phyloP scores from a whole-genome alignment of 2,113 vertebrate species.

The Mus musculus region GRCm39 chr13:90927501-90928000 shows the following conservation, averaged over 20 bases:
- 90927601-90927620: not conserved
- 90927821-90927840: not conserved
- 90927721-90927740: not conserved
- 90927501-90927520: conserved; percentile 13
- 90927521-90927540: not conserved
- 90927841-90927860: not conserved
- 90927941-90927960: not conserved
- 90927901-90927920: not conserved
- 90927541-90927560: no score
- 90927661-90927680: not conserved
- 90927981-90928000: not conserved
- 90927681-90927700: not conserved
- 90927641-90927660: not conserved
- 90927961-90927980: not conserved
- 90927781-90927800: not conserved
- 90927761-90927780: not conserved
- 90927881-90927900: not conserved
- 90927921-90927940: not conserved
- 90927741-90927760: not conserved
- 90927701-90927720: not conserved
- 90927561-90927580: not conserved
- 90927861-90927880: not conserved
- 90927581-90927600: not conserved
- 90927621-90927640: conserved; percentile 17
- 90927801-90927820: not conserved